These are phyloP conservation scores for Enhydra lutris DNA, from an alignment of 2,113 vertebrate genomes.

Conservation along the genomic window DNA sequence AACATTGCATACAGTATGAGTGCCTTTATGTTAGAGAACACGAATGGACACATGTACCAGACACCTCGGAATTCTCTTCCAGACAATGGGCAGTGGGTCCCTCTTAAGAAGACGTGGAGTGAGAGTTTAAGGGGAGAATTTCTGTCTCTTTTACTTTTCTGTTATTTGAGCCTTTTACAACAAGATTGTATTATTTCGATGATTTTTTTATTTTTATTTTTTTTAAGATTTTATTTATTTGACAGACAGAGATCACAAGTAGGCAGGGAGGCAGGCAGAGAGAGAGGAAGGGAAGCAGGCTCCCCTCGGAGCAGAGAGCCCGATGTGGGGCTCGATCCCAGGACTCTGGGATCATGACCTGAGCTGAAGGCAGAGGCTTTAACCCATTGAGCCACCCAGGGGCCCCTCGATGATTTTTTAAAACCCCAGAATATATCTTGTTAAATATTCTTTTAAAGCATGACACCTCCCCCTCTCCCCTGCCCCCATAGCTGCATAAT, in stretches of 20 bases:
- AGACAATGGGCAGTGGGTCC: too few species aligned
- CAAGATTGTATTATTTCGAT: background rate
- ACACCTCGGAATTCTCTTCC: background rate
- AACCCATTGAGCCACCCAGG: too few species aligned
- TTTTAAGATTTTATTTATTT: too few species aligned
- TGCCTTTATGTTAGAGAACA: background rate
- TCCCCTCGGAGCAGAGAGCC: too few species aligned
- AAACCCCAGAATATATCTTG: background rate
- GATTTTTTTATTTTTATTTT: too few species aligned
- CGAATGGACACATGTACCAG: rapidly evolving
- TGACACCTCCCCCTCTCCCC: background rate
- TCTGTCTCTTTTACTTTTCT: background rate
- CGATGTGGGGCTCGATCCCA: too few species aligned
- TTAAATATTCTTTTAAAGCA: background rate
- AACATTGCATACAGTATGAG: rapidly evolving
- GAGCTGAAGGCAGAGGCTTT: too few species aligned
- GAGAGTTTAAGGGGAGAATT: background rate
- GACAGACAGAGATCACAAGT: too few species aligned
- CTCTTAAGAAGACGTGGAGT: background rate
- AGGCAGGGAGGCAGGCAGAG: too few species aligned
- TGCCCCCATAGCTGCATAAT: background rate
- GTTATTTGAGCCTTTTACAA: background rate
- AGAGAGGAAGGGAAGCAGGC: too few species aligned
- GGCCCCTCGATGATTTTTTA: background rate
- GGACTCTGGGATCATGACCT: too few species aligned